Evolutionary conservation across 2,888 invertebrate genomes (phyloP).

Genomic region (Strigamia transsilvanica): DNA sequence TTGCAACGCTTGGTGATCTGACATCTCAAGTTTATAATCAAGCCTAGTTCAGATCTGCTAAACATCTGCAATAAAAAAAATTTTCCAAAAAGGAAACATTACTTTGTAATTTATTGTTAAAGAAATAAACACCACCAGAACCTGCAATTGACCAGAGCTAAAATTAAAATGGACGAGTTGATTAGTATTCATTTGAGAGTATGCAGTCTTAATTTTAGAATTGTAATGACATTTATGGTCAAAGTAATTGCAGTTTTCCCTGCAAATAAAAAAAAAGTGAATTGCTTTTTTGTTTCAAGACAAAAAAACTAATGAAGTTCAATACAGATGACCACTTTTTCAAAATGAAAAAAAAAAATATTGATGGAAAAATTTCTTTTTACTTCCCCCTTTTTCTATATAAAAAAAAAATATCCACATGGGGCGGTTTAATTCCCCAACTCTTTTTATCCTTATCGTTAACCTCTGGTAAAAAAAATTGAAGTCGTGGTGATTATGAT

Average conservation of each 20-base stretch:
- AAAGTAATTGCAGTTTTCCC: conserved; percentile 9
- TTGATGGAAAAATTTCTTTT: neutral
- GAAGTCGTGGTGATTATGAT: neutral
- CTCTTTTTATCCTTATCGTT: neutral
- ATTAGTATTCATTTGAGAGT: conserved; percentile 13
- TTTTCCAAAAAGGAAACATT: neutral
- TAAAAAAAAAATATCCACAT: neutral
- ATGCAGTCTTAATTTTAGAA: neutral
- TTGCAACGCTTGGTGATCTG: neutral
- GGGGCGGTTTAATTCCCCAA: neutral
- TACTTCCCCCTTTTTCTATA: neutral
- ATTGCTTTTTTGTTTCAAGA: conserved; percentile 15
- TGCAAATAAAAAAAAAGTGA: conserved; percentile 3
- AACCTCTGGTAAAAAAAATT: conserved; percentile 11
- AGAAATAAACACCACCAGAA: conserved; percentile 18
- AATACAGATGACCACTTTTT: conserved; percentile 38
- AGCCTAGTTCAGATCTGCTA: conserved; percentile 4
- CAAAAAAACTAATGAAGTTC: conserved; percentile 30
- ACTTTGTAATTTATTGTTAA: neutral
- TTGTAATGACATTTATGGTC: conserved; percentile 23
- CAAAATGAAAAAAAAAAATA: conserved; percentile 1
- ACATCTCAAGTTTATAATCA: neutral
- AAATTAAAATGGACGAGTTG: conserved; percentile 11
- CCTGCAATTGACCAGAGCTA: conserved; percentile 18
- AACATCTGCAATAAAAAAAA: neutral